Percentiles rank a stretch among this genome's conserved stretches.
These are phyloP conservation scores for Mermis nigrescens DNA, from an alignment of 2,888 invertebrate genomes.

Conservation along the genomic window DNA sequence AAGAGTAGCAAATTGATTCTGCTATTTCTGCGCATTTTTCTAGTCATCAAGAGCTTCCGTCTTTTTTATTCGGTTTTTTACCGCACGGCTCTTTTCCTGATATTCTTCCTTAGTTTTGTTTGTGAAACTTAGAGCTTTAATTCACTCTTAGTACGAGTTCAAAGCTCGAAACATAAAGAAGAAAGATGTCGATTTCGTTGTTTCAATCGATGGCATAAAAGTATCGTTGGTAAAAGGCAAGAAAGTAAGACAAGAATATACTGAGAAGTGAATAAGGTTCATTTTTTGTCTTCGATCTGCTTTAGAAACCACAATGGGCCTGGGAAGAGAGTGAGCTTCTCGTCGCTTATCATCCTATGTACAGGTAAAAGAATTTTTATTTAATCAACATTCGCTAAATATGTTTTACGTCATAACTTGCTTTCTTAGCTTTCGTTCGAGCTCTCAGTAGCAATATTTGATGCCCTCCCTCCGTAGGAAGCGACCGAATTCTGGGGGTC, in stretches of 20 bases:
- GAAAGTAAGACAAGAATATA: constrained; percentile 15
- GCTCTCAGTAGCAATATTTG: no score
- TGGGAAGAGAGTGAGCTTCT: constrained; percentile 52
- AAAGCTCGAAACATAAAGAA: constrained; percentile 94
- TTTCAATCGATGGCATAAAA: constrained; percentile 83
- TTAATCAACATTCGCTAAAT: not conserved
- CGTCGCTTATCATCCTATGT: constrained; percentile 59
- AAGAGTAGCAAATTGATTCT: no score
- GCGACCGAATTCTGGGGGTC: no score
- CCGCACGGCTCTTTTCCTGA: not conserved
- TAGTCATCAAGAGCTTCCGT: no score
- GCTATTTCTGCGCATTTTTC: no score
- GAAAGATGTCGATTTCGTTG: constrained; percentile 79
- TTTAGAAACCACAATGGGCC: constrained; percentile 44
- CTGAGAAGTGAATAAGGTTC: not conserved
- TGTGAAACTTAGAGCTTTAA: constrained; percentile 14
- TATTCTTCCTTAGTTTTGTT: constrained; percentile 1
- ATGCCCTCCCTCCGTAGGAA: no score
- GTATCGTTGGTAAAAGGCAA: constrained; percentile 60
- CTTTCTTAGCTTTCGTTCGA: no score
- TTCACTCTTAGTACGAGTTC: constrained; percentile 73
- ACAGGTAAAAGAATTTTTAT: constrained; percentile 34
- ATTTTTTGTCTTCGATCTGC: not conserved
- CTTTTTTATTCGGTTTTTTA: not conserved
- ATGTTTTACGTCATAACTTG: not conserved